These are phyloP conservation scores for Lottia gigantea DNA, from an alignment of 2,888 invertebrate genomes.

Conservation along the genomic window DNA sequence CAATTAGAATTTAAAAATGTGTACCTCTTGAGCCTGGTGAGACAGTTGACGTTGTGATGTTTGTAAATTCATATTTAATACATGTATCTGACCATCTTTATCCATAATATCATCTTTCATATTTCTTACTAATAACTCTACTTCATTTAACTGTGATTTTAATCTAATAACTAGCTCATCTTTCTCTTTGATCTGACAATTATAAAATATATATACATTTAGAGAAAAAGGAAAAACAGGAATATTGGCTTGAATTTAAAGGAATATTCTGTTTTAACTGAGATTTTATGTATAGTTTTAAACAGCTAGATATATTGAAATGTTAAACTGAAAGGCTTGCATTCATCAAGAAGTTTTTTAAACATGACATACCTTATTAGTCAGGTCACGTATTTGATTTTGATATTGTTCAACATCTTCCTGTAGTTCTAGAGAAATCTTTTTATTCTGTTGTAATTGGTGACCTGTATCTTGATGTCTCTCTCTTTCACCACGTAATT, in stretches of 20 bases:
- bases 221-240: too few relatives aligned
- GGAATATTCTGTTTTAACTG: too few relatives aligned
- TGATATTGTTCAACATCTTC: constrained; percentile 59
- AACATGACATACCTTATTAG: constrained; percentile 46
- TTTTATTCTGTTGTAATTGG: constrained; percentile 53
- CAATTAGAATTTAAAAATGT: neutral
- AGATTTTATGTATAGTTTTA: too few relatives aligned
- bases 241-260: too few relatives aligned
- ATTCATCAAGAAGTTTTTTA: too few relatives aligned
- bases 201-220: too few relatives aligned
- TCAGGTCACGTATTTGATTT: constrained; percentile 54
- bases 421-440: constrained; percentile 55
- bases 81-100: constrained; percentile 63
- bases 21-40: constrained; percentile 62
- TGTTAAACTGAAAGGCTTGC: too few relatives aligned
- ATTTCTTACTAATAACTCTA: constrained; percentile 50
- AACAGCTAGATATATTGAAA: too few relatives aligned
- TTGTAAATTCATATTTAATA: constrained; percentile 61
- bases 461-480: constrained; percentile 59
- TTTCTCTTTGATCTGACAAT: constrained; percentile 42
- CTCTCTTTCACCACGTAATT: constrained; percentile 59
- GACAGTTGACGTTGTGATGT: constrained; percentile 62
- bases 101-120: constrained; percentile 63
- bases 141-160: constrained; percentile 54
- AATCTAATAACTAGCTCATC: constrained; percentile 50